Percentiles rank a stretch among this genome's conserved stretches.
Evolutionary conservation across 1,140 invertebrate genomes (phyloP).

Genomic region (Solen grandis): DNA sequence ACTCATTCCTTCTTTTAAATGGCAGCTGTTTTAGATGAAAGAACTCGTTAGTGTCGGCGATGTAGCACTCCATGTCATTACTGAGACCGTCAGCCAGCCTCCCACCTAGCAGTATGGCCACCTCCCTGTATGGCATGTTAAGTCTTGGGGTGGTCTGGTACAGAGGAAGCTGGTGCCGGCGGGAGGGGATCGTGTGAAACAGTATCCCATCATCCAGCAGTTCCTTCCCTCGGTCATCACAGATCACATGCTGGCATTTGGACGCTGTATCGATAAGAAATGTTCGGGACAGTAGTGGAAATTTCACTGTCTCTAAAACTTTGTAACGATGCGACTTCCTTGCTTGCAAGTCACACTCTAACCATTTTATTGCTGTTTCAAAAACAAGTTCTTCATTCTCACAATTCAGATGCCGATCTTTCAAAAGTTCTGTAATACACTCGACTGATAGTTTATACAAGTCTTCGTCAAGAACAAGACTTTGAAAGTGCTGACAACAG

Average conservation of each 20-base stretch:
- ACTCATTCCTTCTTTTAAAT: conserved; percentile 78
- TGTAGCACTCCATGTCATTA: conserved; percentile 76
- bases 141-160: conserved; percentile 76
- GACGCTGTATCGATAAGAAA: conserved; percentile 73
- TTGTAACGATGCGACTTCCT: conserved; percentile 61
- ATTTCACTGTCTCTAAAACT: conserved; percentile 75
- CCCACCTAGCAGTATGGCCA: conserved; percentile 74
- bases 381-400: conserved; percentile 73
- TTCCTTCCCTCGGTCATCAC: conserved; percentile 71
- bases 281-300: conserved; percentile 70
- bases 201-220: conserved; percentile 71
- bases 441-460: conserved; percentile 71
- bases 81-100: conserved; percentile 74
- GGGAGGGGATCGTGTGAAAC: conserved; percentile 74
- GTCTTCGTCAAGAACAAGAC: conserved; percentile 72
- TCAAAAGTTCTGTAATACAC: conserved; percentile 72
- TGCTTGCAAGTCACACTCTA: conserved; percentile 67
- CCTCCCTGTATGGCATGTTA: conserved; percentile 69
- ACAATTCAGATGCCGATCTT: conserved; percentile 71
- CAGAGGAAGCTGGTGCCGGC: conserved; percentile 70
- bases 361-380: conserved; percentile 72
- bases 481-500: conserved; percentile 70
- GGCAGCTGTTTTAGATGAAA: conserved; percentile 71
- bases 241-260: conserved; percentile 63
- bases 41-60: conserved; percentile 72